Evolutionary conservation across 2,888 invertebrate species (phyloP), one percentile per base, ranked within the genome.

Genomic region (Phaedon cochleariae): DNA sequence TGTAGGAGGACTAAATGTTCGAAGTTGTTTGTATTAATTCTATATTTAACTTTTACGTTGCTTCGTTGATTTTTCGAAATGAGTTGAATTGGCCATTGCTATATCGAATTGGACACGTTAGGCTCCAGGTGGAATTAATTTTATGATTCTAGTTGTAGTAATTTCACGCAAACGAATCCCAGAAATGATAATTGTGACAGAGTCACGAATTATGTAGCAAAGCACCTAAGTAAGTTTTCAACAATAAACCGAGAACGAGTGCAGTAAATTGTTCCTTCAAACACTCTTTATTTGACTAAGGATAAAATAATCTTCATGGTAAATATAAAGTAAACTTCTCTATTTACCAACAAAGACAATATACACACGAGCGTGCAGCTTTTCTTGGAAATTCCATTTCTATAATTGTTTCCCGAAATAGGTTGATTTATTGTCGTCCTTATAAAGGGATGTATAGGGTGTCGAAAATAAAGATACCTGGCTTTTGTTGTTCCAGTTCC

Each of bases 311-410:
- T 69, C 61, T 59, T 58, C 51, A 53, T 22, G 60, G 64, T 53
- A 64, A 67, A 69, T 67, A 69, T 64, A 62, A 69, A 69, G 59
- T 67, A 64, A 69, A 69, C 64, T 64, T 64, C 67, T 69, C 67
- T 69, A 69, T 69, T 69, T 69, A 67, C 59, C 22, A 59, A 59
- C 51, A 18, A 52, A 62, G 46, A 58, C 34, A 66, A 64, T 59
- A 64, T 49, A 64, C 62, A 69, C n/a, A 66, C 66, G 66, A 22
- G 58, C 62, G 49, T 59, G 65, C 48, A 53, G 62, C 55, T 59
- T 58, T 66, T 62, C 65, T 51, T 62, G 55, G 37, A 55, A 55
- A 34, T 12, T 2, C 34, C 12, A 10, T 34, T 2, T 34, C 7
- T 34, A 34, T 10, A 15, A 20, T 37, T 20, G 3, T 1, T 34